Evolutionary conservation across 2,888 invertebrate species (phyloP), one percentile per base, ranked within the genome.

Genomic region (Hemistola chrysoprasaria): DNA sequence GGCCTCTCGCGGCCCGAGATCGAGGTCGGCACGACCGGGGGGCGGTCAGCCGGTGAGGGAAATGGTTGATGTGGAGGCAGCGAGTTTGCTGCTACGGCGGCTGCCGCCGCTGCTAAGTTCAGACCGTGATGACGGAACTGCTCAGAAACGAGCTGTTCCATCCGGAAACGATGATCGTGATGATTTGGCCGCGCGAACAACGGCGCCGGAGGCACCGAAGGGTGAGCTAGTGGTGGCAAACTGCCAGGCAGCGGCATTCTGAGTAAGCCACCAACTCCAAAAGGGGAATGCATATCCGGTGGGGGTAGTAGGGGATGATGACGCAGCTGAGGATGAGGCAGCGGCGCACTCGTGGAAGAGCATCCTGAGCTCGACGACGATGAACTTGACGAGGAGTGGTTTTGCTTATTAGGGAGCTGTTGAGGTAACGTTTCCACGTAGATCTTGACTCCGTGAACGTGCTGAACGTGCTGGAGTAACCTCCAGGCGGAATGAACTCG

Each of bases 401-500:
- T 86, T 66, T 92, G 89, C 72, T 92, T 78, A 47, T 64, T 77
- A 3, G 71, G 77, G 50, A 65, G 73, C 40, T 71, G 81, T 45
- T 82, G 85, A 1, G 86, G 83, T 56, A 83, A 68, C 36, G 90
- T 90, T 62, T 95, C 95, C 35, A 95, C 92, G 90, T 97, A 98
- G 67, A 98, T 96, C 79, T 97, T 95, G 49, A 98, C 94, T 9
- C 98, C 98, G 71, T 98, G 98, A 44, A 95, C 93, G 67, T 95
- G 95, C 79, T 98, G 98, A 16, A 96, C 98, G 78, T 98, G 98
- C 75, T 98, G 98, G 24, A 98, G 92, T 47, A 98, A 90, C 41
- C 95, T 92, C 98, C 98, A 98, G 4, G 98, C 98, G n/a, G 97
- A 97, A 61, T 94, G 94, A 60, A 96, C 93, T 32, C 95, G 93